These are phyloP conservation scores for Epinotia brunnichana DNA, from an alignment of 2,888 invertebrate genomes.

Conservation along the genomic window DNA sequence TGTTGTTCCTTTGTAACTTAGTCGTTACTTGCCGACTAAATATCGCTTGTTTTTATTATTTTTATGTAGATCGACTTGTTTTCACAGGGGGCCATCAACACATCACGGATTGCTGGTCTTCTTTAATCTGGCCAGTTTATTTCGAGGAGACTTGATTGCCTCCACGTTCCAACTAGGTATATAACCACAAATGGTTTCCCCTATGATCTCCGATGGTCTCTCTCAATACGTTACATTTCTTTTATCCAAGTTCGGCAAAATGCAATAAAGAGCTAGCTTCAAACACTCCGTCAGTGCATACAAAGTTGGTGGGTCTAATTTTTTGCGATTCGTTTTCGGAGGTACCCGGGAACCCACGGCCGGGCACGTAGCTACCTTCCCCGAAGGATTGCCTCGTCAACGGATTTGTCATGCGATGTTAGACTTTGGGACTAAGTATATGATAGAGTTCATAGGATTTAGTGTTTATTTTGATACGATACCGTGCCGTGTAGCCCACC, in stretches of 20 bases:
- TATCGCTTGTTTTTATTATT: too few species aligned
- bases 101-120: too few species aligned
- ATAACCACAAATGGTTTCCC: too few species aligned
- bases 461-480: neutral
- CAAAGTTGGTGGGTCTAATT: slow-evolving; percentile 1
- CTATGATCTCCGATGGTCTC: too few species aligned
- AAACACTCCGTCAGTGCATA: neutral
- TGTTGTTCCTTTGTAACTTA: too few species aligned
- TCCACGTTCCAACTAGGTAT: too few species aligned
- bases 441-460: neutral
- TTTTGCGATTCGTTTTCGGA: slow-evolving; percentile 43
- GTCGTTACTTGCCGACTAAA: too few species aligned
- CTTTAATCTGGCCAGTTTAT: too few species aligned
- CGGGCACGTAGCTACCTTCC: slow-evolving; percentile 52
- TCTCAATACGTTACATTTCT: too few species aligned
- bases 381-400: slow-evolving; percentile 45
- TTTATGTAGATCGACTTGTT: too few species aligned
- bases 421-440: neutral
- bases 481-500: neutral
- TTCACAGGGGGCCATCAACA: too few species aligned
- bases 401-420: neutral
- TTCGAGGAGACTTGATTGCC: too few species aligned
- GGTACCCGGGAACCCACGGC: slow-evolving; percentile 38
- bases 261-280: neutral
- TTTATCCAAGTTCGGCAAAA: neutral